phyloP scores from a whole-genome alignment of 2,113 vertebrate species.

The Neomonachus schauinslandi region DNA sequence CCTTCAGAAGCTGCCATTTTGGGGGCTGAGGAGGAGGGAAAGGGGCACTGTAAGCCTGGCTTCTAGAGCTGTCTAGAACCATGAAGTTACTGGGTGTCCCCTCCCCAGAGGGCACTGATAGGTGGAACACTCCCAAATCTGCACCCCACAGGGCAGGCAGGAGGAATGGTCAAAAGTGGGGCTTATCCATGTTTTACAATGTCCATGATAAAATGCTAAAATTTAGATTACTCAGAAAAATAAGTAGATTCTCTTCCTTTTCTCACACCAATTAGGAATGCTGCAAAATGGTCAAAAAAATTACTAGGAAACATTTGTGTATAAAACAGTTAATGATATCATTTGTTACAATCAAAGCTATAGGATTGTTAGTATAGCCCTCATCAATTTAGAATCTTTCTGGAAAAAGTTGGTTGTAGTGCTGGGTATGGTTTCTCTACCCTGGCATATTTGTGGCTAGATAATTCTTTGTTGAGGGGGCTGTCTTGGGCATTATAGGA shows the following conservation, averaged over 20 bases:
- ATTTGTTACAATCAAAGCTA: background rate
- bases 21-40: background rate
- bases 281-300: background rate
- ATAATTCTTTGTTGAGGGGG: background rate
- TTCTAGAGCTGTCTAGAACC: background rate
- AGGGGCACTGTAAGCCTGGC: background rate
- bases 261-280: background rate
- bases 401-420: background rate
- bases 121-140: background rate
- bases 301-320: background rate
- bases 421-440: background rate
- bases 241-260: background rate
- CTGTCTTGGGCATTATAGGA: background rate
- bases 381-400: background rate
- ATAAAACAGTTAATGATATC: background rate
- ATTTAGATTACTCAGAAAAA: constrained; percentile 4
- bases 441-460: background rate
- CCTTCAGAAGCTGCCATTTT: background rate
- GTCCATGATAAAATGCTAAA: background rate
- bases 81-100: background rate
- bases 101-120: background rate
- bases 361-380: background rate
- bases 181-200: background rate
- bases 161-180: background rate
- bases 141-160: background rate